Percentiles rank a stretch among this genome's conserved stretches.
Evolutionary conservation across 2,113 vertebrate genomes (phyloP).

Genomic region (Pavo muticus): DNA sequence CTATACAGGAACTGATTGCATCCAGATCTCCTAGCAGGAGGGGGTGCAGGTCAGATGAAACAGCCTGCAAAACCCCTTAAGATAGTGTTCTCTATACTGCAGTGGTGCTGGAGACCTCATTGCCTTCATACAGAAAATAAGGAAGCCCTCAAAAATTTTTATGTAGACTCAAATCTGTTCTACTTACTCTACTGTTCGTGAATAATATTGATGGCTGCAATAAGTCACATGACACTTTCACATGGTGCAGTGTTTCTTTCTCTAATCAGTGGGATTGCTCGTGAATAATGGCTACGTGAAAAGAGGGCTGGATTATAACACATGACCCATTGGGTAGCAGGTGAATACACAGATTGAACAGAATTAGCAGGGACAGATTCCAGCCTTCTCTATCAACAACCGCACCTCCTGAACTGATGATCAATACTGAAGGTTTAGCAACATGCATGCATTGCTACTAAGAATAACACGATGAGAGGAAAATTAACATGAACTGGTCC

Average conservation of each 20-base stretch:
- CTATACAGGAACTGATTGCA: rapidly evolving
- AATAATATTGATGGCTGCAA: background rate
- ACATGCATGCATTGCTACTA: background rate
- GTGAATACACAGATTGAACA: background rate
- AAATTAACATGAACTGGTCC: background rate
- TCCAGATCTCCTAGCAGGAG: background rate
- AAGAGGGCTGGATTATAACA: background rate
- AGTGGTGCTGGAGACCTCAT: background rate
- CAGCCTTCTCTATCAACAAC: background rate
- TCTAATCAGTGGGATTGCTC: background rate
- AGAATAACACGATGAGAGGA: background rate
- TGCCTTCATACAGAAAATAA: background rate
- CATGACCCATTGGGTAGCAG: background rate
- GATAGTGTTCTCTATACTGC: background rate
- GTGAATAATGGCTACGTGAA: background rate
- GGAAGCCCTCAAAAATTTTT: background rate
- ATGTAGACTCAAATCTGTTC: background rate
- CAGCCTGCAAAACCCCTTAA: background rate
- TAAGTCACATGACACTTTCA: background rate
- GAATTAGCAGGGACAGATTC: background rate
- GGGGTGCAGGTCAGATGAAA: background rate
- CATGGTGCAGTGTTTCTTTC: background rate
- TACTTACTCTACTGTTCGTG: background rate
- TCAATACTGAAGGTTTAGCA: background rate
- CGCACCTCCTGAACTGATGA: background rate